Base-by-base conservation (phyloP, 92 coral and sea anemone species). In the Palythoa grandis region DNA sequence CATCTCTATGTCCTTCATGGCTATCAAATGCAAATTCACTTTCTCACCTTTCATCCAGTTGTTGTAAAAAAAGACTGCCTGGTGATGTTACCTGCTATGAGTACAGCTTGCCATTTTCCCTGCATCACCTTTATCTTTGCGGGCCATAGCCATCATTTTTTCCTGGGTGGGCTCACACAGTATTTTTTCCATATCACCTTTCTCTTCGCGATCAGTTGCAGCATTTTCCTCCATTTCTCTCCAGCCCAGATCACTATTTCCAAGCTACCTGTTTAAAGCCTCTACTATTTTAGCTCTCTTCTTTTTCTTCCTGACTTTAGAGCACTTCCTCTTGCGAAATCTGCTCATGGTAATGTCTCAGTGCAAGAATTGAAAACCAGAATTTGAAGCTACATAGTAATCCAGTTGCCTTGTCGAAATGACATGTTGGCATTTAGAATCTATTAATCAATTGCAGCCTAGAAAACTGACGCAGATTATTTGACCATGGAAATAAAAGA, bases 241-340 rank as follows among this genome's bases (percentile, higher is more conserved):
- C 65, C 52, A 47, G 53, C 52, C 72, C 40, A 70, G 39, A 56
- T 29, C n/a, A 0, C 25, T 23, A 22, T 68, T 23, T 68, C 22
- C 43, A 68, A 23, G 22, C 66, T 60, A 20, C 16, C 37, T 23
- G 37, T 35, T 68, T 67, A 67, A 67, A 67, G 76, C 52, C 76
- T 40, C 52, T 37, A 53, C 76, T 71, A 71, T 38, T 8, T 83
- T 65, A 24, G 47, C 77, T 83, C 47, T 83, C 66, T 83, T 83
- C 20, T 53, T 76, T 88, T 74, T 69, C 53, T 83, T 83, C 57
- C 88, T 75, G 37, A 56, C 78, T 69, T 83, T 83, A 20, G 88
- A 83, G 37, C 79, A 76, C 80, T 76, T 83, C 72, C 85, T 83
- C 52, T 74, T 88, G 2, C 91, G 88, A 76, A 83, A 88, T 83